phyloP scores from a whole-genome alignment of 1,140 invertebrate genomes.

The Drosophila truncata region DNA sequence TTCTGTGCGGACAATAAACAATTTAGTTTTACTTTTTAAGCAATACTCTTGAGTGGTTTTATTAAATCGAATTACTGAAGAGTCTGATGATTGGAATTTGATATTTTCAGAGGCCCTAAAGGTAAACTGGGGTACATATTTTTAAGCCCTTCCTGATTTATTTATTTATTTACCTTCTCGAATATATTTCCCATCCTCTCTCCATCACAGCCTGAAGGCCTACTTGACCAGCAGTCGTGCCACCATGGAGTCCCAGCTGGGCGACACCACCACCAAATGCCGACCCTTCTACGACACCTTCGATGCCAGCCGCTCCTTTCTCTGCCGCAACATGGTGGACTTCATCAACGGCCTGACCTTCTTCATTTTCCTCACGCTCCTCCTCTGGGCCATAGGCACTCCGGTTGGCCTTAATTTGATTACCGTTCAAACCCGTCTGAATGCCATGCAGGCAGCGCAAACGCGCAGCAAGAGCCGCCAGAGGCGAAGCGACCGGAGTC shows the following conservation, averaged over 20 bases:
- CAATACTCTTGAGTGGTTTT: background rate
- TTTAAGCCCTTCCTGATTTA: background rate
- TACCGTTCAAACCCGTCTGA: slow-evolving; percentile 70
- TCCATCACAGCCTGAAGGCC: slow-evolving; percentile 86
- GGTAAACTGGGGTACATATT: background rate
- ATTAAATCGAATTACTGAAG: background rate
- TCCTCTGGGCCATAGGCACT: slow-evolving; percentile 84
- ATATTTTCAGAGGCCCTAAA: background rate
- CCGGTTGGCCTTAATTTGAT: slow-evolving; percentile 84
- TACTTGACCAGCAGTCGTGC: slow-evolving; percentile 89
- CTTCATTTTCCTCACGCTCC: slow-evolving; percentile 81
- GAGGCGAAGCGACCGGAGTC: slow-evolving; percentile 42
- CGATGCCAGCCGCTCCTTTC: slow-evolving; percentile 87
- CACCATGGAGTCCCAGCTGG: slow-evolving; percentile 88
- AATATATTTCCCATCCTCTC: background rate
- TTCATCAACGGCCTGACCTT: slow-evolving; percentile 89
- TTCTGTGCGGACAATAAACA: background rate
- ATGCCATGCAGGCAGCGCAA: slow-evolving; percentile 61
- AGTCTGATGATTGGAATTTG: too few relatives aligned
- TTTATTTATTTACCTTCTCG: background rate
- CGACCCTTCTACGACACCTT: slow-evolving; percentile 90
- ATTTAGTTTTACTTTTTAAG: background rate
- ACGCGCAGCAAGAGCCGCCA: slow-evolving; percentile 57
- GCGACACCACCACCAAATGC: slow-evolving; percentile 89
- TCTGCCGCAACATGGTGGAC: slow-evolving; percentile 90